Evolutionary conservation across 2,113 vertebrate species (phyloP), one percentile per base, ranked within the genome.

Genomic region (Rhinoderma darwinii): DNA sequence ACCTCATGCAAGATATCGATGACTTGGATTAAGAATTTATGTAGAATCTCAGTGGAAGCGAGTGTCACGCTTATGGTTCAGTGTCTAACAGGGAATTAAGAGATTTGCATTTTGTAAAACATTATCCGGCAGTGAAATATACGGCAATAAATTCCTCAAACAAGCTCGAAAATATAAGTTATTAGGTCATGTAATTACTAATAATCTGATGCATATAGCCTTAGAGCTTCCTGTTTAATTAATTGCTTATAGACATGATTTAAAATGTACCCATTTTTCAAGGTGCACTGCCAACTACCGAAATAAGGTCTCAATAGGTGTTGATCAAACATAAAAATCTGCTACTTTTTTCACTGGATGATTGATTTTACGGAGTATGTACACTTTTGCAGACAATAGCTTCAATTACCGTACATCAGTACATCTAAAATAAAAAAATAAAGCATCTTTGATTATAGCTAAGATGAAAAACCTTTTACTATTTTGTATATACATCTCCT

Each of bases 1-100:
- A 82, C 56, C 79, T 82, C 79, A 63, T 81, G 78, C 39, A 81
- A 63, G n/a, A 63, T 66, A 82, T 63, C 66, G 79, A 82, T 63
- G 59, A 27, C 79, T 82, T 6, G 25, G 56, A 82, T 82, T 82
- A 82, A 43, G 56, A 44, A 82, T 82, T 82, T 66, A 66, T 82
- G 59, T 41, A 82, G 39, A 35, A 63, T 82, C 56, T 66, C 50
- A 14, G 56, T 66, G 59, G 37, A 44, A 11, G 79, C 56, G n/a
- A 82, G 56, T 43, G 59, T 63, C 79, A 32, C 56, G 59, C 59
- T 82, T 66, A 63, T 63, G 79, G 59, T 66, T 82, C 79, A 82
- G 14, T 82, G 79, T 30, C 20, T 82, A 44, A 66, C 47, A 51
- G 44, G 30, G 50, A 78, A 78, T 78, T 51, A 78, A 51, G 47